Conservation (phyloP, 2,888 invertebrate genomes). For the Pachycephus smyrnensis region DNA sequence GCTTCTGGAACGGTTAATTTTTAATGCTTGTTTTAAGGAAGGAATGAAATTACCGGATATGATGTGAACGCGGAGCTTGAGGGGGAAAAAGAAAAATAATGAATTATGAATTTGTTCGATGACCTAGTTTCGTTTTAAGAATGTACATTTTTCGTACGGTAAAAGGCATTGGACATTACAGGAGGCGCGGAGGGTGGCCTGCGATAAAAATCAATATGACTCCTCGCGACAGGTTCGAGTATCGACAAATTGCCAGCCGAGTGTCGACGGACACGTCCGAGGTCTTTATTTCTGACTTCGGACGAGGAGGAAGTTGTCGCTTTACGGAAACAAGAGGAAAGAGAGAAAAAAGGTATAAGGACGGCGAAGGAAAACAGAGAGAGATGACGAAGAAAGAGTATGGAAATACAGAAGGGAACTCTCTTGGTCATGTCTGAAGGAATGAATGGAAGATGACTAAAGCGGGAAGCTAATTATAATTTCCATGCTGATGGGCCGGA, state of each 20-base stretch:
- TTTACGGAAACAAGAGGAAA: not conserved
- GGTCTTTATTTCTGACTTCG: slow-evolving; percentile 17
- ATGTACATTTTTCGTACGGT: not conserved
- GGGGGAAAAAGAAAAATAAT: not conserved
- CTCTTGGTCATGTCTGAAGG: not conserved
- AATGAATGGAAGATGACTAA: slow-evolving; percentile 37
- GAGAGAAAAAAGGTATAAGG: not conserved
- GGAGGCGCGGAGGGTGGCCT: slow-evolving; percentile 3
- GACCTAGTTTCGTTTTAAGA: not conserved
- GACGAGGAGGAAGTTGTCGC: slow-evolving; percentile 7
- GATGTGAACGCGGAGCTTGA: not conserved
- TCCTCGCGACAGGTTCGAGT: slow-evolving; percentile 3
- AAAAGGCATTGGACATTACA: not conserved
- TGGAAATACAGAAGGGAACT: not conserved
- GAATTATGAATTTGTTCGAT: not conserved
- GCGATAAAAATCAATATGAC: slow-evolving; percentile 19
- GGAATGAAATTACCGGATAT: not conserved
- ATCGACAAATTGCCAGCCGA: slow-evolving; percentile 20
- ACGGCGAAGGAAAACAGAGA: not conserved
- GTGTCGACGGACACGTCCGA: slow-evolving; percentile 25
- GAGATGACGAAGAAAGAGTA: not conserved
- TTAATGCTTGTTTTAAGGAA: not conserved
- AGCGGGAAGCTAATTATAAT: slow-evolving; percentile 41
- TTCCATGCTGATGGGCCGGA: slow-evolving; percentile 37
- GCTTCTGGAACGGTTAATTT: not conserved